Percentiles rank a stretch among this genome's conserved stretches.
Evolutionary conservation across 2,113 vertebrate genomes (phyloP).

Genomic region (Cygnus atratus): DNA sequence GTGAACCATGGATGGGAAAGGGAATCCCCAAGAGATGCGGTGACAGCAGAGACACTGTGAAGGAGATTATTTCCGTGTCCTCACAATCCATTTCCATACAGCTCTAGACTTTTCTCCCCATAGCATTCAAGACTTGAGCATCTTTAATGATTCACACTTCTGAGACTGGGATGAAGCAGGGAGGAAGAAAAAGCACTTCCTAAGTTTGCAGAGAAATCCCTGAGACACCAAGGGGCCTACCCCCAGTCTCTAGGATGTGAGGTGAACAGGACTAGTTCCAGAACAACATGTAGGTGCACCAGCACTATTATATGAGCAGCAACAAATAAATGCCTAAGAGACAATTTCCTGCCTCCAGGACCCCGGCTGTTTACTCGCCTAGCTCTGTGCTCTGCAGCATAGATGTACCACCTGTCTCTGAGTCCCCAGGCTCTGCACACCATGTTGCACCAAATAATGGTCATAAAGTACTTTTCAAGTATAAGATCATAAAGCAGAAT

Average conservation of each 20-base stretch:
- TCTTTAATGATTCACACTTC: background rate
- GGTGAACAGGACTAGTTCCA: background rate
- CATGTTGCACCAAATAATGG: background rate
- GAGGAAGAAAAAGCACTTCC: background rate
- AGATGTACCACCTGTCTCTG: background rate
- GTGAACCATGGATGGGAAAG: background rate
- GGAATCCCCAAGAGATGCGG: background rate
- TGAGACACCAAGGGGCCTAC: background rate
- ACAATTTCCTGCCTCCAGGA: background rate
- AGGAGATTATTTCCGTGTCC: background rate
- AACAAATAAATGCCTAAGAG: background rate
- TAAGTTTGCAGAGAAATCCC: background rate
- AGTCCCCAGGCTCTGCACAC: background rate
- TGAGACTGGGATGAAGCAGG: background rate
- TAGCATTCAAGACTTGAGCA: background rate
- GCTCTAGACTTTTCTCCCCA: background rate
- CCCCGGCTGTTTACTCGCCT: background rate
- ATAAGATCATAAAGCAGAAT: background rate
- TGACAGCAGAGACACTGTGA: background rate
- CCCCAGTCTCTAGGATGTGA: background rate
- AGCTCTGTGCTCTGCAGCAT: background rate
- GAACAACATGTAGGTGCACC: background rate
- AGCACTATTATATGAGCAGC: background rate
- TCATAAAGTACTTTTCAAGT: background rate
- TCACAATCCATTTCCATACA: background rate